phyloP scores from a whole-genome alignment of 2,888 invertebrate genomes.

The Catocala fraxini region DNA sequence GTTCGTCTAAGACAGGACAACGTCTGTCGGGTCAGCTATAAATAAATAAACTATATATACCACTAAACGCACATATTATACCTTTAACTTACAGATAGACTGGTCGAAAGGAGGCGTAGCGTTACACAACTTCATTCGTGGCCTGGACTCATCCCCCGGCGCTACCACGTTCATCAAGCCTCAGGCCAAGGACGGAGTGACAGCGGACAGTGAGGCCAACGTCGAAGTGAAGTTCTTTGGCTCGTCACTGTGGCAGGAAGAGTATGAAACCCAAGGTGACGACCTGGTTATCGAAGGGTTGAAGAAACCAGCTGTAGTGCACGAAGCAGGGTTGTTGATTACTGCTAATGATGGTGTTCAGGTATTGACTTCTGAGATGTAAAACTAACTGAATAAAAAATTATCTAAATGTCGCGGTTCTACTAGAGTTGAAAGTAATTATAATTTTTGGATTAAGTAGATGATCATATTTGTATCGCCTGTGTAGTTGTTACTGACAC shows the following conservation, averaged over 20 bases:
- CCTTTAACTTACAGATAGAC: conserved; percentile 87
- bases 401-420: too few species aligned
- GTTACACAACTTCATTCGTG: conserved; percentile 98
- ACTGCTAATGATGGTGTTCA: conserved; percentile 93
- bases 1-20: too few species aligned
- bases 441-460: too few species aligned
- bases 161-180: conserved; percentile 90
- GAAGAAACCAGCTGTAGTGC: conserved; percentile 89
- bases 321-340: conserved; percentile 93
- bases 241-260: conserved; percentile 90
- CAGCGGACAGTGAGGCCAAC: conserved; percentile 65
- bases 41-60: background rate
- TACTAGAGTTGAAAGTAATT: too few species aligned
- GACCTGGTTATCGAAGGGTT: conserved; percentile 89
- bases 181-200: conserved; percentile 73
- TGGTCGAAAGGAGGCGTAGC: conserved; percentile 90
- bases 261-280: conserved; percentile 86
- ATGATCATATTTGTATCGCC: too few species aligned
- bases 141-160: conserved; percentile 97
- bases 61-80: too few species aligned
- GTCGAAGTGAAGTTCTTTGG: conserved; percentile 90
- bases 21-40: too few species aligned
- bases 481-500: too few species aligned
- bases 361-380: conserved; percentile 55
- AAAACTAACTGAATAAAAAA: too few species aligned